Evolutionary conservation across 2,888 invertebrate species (phyloP).

Genomic region (Choreutis nemorana): DNA sequence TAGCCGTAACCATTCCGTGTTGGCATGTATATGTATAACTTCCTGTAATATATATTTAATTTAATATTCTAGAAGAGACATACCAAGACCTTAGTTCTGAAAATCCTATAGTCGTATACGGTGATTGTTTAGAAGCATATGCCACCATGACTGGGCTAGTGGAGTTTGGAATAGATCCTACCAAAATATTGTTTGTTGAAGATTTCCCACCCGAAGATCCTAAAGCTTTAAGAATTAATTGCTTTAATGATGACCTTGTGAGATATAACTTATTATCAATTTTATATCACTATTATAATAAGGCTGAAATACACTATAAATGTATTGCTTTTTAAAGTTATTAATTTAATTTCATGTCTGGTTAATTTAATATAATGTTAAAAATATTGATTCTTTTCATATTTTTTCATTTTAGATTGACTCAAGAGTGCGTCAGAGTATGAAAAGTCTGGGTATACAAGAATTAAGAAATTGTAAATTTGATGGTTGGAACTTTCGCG

Average conservation of each 20-base stretch:
- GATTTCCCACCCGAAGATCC: conserved; percentile 47
- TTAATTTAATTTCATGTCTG: no score
- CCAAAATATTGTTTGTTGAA: conserved; percentile 68
- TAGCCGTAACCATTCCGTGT: no score
- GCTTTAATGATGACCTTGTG: conserved; percentile 50
- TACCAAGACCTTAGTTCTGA: conserved; percentile 14
- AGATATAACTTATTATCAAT: conserved; percentile 34
- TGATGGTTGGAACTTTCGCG: no score
- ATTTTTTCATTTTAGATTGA: conserved; percentile 61
- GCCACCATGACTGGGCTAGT: conserved; percentile 71
- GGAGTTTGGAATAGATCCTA: conserved; percentile 64
- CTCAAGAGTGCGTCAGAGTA: conserved; percentile 42
- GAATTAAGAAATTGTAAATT: no score
- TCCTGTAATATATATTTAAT: not conserved
- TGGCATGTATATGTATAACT: no score
- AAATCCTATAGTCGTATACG: conserved; percentile 70
- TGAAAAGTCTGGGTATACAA: conserved; percentile 44
- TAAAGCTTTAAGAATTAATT: conserved; percentile 35
- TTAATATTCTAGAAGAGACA: conserved; percentile 1
- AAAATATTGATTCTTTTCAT: conserved; percentile 26
- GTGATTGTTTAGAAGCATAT: conserved; percentile 71
- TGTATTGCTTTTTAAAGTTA: no score
- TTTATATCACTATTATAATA: conserved; percentile 46
- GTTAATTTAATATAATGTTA: no score
- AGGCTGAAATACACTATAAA: no score